A percentile compares a stretch with the other conserved stretches of the same genome.
These are phyloP conservation scores for Caretta caretta DNA, from an alignment of 2,113 vertebrate species.

Conservation along the genomic window DNA sequence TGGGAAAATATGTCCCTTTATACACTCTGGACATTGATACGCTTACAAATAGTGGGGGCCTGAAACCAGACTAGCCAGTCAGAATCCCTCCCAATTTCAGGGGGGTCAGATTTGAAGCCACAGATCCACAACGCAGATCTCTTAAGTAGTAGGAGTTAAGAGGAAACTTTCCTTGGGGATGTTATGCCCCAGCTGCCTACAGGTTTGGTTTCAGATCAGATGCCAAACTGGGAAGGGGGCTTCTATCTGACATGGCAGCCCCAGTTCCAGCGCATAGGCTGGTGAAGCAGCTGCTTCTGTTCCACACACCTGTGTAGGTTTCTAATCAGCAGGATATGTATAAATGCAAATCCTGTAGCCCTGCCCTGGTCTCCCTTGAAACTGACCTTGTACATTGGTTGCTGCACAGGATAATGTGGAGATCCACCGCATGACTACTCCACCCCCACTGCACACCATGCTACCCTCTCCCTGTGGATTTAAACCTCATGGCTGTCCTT, in stretches of 20 bases:
- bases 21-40: conserved; percentile 13
- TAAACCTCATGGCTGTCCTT: too few relatives aligned
- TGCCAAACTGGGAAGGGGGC: neutral
- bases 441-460: neutral
- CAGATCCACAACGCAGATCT: neutral
- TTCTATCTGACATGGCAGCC: neutral
- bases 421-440: neutral
- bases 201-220: neutral
- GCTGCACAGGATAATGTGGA: neutral
- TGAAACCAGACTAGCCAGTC: neutral
- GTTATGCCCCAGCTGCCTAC: neutral
- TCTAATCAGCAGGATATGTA: neutral
- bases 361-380: neutral
- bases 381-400: neutral
- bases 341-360: neutral
- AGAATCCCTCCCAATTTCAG: neutral
- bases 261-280: neutral
- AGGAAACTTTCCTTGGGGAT: neutral
- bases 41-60: neutral
- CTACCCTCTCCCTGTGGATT: too few relatives aligned
- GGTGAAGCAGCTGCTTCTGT: neutral
- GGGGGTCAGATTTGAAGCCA: conserved; percentile 10
- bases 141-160: neutral
- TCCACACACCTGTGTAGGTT: neutral
- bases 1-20: neutral